Base-by-base conservation (phyloP, 2,113 vertebrate species). In the Eudyptes chrysolophus region DNA sequence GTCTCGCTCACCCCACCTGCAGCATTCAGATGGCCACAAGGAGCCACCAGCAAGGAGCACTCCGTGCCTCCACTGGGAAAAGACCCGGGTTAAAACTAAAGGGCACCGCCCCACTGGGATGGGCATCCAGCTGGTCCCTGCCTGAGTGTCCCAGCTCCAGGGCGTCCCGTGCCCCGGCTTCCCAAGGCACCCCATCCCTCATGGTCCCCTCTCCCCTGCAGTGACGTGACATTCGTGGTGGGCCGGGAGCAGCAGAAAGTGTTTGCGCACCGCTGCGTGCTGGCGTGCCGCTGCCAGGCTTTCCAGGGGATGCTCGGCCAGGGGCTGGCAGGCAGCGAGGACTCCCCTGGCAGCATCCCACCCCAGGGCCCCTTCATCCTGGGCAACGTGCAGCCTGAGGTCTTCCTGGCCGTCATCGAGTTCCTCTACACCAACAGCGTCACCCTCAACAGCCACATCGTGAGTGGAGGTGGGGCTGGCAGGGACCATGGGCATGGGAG, bases 361-460 rank as follows among this genome's bases (percentile, higher is more conserved):
- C 49, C 92, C 19, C 93, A 95, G 30, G 89, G 83, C 18, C 98
- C 98, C 4, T 96, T 98, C 74, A 46, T 98, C 64, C 89, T 99
- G 86, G 97, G 97, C 87, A 97, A 98, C 0, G 96, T 98, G 75
- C 98, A 98, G 49, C 98, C 98, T 0, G 98, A 98, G 40, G 98
- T 98, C 88, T 99, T 99, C 93, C 80, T 99, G 88, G 97, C 98
- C 0, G 98, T 99, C 84, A 96, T 99, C 3, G 98, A 99, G 85
- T 99, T 98, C 96, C 97, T 99, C 69, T 99, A 99, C 44, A 98
- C 98, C 69, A 98, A 99, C 93, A 97, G 96, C 1, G 96, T 99
- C 95, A 97, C 97, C 51, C 98, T 99, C 85, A 97, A 98, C 89
- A 98, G 92, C 71, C 70, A 54, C 61, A 98, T 97, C 0, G 98